Evolutionary conservation across 1,140 invertebrate genomes (phyloP), one percentile per base, ranked within the genome.

Genomic region (Sarcophaga bullata): DNA sequence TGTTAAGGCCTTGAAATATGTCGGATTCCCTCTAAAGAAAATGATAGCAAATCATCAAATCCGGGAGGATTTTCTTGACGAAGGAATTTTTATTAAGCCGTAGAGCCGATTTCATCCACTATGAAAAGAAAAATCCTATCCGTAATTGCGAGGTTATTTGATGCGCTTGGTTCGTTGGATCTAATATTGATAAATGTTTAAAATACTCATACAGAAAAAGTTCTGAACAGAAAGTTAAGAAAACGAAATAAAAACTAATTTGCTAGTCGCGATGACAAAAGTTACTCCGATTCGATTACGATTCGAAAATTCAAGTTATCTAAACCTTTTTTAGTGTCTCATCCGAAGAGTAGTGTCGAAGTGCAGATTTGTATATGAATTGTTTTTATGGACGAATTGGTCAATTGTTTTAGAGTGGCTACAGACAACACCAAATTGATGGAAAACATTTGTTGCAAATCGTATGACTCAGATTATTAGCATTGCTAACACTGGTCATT

Each of bases 341-440:
- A 73, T 73, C 13, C 47, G 11, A 19, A 8, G 19, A 48, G 8
- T 54, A 15, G 19, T 10, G 9, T 19, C n/a, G 13, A 25, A 37
- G 3, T 49, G 80, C 17, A 17, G 50, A 17, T n/a, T 80, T 17
- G 13, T 49, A 13, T 50, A 17, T n/a, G 37, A 62, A 1, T 25
- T 80, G 9, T 82, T 83, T 82, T 85, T 85, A 17, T 90, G 88
- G 86, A 86, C 87, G 0, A 87, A 90, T 58, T 58, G 88, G 0
- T 84, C 85, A 0, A 87, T 89, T 6, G 84, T 85, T 25, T 82
- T 89, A 11, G 73, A 83, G 19, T 87, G 89, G 89, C 46, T 91
- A 3, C 82, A 87, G 73, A 80, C 49, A 3, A 78, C 84, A 48
- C n/a, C n/a, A n/a, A n/a, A n/a, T n/a, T n/a, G 83, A 8, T 88